Evolutionary conservation across 2,888 invertebrate species (phyloP).

Genomic region (Agonopterix arenella): DNA sequence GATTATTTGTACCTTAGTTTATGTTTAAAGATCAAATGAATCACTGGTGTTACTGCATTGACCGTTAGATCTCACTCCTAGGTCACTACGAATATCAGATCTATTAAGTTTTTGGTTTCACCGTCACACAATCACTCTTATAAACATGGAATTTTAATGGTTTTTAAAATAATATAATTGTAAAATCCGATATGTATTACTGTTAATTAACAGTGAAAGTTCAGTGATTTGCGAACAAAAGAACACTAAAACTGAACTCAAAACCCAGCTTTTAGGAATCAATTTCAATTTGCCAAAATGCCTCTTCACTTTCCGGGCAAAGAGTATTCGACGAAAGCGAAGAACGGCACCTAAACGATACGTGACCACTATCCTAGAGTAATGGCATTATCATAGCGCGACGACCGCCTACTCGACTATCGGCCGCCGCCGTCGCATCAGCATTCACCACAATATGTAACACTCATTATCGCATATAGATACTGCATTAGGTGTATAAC

Average conservation of each 20-base stretch:
- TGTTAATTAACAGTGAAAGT: not conserved
- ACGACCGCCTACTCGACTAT: conserved; percentile 8
- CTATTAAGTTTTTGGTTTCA: too few species aligned
- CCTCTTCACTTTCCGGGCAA: too few species aligned
- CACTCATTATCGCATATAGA: too few species aligned
- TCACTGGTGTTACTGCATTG: conserved; percentile 14
- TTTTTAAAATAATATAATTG: not conserved
- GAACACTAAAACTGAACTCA: too few species aligned
- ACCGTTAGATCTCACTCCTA: not conserved
- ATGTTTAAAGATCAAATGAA: conserved; percentile 23
- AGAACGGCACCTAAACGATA: not conserved
- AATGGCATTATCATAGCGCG: conserved; percentile 25
- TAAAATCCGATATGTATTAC: not conserved
- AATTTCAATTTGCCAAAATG: too few species aligned
- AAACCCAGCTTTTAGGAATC: too few species aligned
- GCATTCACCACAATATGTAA: not conserved
- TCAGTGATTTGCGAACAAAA: too few species aligned
- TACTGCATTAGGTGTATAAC: too few species aligned
- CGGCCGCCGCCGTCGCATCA: not conserved
- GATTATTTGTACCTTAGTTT: conserved; percentile 56
- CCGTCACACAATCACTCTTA: too few species aligned
- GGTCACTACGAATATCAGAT: too few species aligned
- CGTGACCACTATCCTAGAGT: conserved; percentile 15
- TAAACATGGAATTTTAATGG: too few species aligned
- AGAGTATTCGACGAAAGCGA: too few species aligned